A percentile compares a stretch with the other conserved stretches of the same genome.
Evolutionary conservation across 2,888 invertebrate species (phyloP).

Genomic region (Habrosyne pyritoides): DNA sequence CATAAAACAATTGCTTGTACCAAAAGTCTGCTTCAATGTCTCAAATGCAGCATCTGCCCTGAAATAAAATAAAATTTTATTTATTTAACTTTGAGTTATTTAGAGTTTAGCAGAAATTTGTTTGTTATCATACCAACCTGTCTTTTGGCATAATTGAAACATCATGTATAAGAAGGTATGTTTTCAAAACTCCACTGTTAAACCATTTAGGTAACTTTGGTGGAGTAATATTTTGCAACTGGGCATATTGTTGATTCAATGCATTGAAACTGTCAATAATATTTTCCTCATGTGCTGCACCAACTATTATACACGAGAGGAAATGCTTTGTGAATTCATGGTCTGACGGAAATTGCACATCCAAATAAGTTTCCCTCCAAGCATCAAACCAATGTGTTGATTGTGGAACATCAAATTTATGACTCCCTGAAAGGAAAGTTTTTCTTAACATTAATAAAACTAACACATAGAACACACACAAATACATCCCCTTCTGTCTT

Average conservation of each 20-base stretch:
- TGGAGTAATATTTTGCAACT: conserved; percentile 89
- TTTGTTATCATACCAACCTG: conserved; percentile 83
- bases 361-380: conserved; percentile 96
- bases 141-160: conserved; percentile 87
- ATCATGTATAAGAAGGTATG: conserved; percentile 96
- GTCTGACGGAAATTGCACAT: conserved; percentile 94
- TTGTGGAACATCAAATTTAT: conserved; percentile 87
- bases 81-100: conserved; percentile 4
- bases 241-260: conserved; percentile 91
- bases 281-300: conserved; percentile 88
- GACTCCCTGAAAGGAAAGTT: conserved; percentile 65
- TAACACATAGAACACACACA: too few relatives aligned
- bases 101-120: too few relatives aligned
- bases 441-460: conserved; percentile 6
- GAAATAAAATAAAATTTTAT: conserved; percentile 40
- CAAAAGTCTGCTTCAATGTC: conserved; percentile 93
- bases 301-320: conserved; percentile 91
- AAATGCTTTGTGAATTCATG: conserved; percentile 98
- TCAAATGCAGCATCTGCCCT: conserved; percentile 94
- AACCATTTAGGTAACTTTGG: conserved; percentile 94
- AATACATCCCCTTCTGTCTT: too few relatives aligned
- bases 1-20: conserved; percentile 93
- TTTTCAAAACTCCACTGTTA: conserved; percentile 90
- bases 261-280: conserved; percentile 92
- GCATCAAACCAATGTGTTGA: conserved; percentile 97